A percentile compares a stretch with the other conserved stretches of the same genome.
Evolutionary conservation across 2,888 invertebrate genomes (phyloP).

Genomic region (Coenonympha arcania): DNA sequence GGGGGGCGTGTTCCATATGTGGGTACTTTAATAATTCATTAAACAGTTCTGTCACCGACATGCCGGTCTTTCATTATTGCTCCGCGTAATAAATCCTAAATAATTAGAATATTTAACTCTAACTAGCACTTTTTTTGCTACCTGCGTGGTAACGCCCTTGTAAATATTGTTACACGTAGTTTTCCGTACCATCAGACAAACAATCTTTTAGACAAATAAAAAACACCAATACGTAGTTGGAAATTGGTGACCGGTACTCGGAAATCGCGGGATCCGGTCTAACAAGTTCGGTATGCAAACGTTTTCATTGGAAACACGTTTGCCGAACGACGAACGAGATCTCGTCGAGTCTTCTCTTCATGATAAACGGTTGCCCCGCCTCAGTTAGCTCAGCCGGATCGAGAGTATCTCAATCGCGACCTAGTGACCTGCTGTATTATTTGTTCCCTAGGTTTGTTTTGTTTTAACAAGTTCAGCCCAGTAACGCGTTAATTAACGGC

Average conservation of each 20-base stretch:
- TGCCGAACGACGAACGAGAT: constrained; percentile 7
- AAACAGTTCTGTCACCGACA: too few relatives aligned
- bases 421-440: constrained; percentile 31
- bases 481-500: too few relatives aligned
- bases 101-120: too few relatives aligned
- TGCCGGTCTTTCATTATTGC: too few relatives aligned
- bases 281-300: constrained; percentile 15
- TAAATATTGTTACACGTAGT: too few relatives aligned
- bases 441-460: neutral
- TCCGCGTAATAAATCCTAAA: too few relatives aligned
- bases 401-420: constrained; percentile 30
- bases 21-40: too few relatives aligned
- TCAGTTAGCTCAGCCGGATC: constrained; percentile 25
- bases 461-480: neutral
- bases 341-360: constrained; percentile 20
- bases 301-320: constrained; percentile 13
- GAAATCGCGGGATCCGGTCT: constrained; percentile 10
- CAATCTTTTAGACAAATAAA: neutral
- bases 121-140: too few relatives aligned
- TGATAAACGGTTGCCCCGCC: constrained; percentile 39
- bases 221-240: neutral
- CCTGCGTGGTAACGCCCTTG: too few relatives aligned
- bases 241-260: constrained; percentile 1
- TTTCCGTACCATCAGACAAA: neutral
- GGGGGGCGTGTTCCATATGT: too few relatives aligned